Evolutionary conservation across 1,140 invertebrate species (phyloP).

Genomic region (Calycopis cecrops): DNA sequence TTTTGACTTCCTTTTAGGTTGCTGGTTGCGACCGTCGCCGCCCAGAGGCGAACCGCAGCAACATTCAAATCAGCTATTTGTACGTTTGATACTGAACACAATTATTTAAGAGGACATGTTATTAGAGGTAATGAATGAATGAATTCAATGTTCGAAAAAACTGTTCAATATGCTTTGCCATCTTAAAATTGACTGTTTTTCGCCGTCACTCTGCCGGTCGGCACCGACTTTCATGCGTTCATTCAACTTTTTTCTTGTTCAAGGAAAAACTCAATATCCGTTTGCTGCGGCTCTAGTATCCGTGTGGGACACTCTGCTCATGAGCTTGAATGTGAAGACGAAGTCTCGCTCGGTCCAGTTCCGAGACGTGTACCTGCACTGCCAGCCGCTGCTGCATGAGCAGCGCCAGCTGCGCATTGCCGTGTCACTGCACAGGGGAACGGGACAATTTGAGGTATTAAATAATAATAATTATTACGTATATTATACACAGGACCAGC

Average conservation of each 20-base stretch:
- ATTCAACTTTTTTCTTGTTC: slow-evolving; percentile 8
- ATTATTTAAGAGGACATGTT: slow-evolving; percentile 39
- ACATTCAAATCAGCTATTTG: slow-evolving; percentile 33
- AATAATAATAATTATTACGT: no score
- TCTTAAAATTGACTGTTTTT: no score
- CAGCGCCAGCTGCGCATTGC: slow-evolving; percentile 25
- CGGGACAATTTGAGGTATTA: slow-evolving; percentile 39
- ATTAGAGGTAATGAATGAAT: slow-evolving; percentile 41
- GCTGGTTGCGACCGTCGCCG: slow-evolving; percentile 27
- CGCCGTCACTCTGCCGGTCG: no score
- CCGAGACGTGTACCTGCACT: slow-evolving; percentile 27
- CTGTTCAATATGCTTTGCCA: no score
- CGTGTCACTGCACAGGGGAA: slow-evolving; percentile 32
- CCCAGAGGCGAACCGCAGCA: slow-evolving; percentile 25
- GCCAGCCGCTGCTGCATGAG: slow-evolving; percentile 35
- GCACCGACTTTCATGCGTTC: no score
- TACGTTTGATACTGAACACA: slow-evolving; percentile 37
- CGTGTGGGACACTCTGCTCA: slow-evolving; percentile 48
- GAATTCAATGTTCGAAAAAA: no score
- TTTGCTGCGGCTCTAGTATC: slow-evolving; percentile 36
- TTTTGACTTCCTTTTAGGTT: slow-evolving; percentile 27
- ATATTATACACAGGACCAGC: no score
- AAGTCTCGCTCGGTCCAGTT: slow-evolving; percentile 35
- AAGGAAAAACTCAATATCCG: slow-evolving; percentile 39
- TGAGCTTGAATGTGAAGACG: slow-evolving; percentile 27